These are phyloP conservation scores for Aegithalos caudatus DNA, from an alignment of 2,113 vertebrate genomes.

Conservation along the genomic window DNA sequence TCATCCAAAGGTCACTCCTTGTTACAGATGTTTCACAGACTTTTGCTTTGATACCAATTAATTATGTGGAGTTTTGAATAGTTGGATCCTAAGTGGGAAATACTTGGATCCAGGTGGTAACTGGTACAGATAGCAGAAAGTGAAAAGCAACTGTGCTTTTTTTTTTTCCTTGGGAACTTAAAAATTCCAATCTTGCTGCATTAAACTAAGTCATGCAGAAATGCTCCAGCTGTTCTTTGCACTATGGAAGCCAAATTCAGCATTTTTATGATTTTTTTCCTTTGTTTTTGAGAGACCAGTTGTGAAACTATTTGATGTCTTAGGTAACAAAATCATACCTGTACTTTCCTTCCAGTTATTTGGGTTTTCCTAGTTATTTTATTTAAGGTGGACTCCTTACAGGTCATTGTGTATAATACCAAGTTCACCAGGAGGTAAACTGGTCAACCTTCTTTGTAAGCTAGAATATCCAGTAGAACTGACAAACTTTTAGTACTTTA, in stretches of 20 bases:
- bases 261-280: background rate
- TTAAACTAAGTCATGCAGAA: slow-evolving; percentile 70
- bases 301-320: slow-evolving; percentile 27
- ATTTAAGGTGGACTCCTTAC: background rate
- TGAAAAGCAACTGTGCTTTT: slow-evolving; percentile 11
- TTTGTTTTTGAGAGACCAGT: slow-evolving; percentile 39
- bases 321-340: slow-evolving; percentile 5
- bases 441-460: background rate
- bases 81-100: slow-evolving; percentile 5
- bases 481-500: background rate
- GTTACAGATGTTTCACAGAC: background rate
- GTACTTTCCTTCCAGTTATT: background rate
- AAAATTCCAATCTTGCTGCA: slow-evolving; percentile 66
- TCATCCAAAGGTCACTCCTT: background rate
- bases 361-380: background rate
- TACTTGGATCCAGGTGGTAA: slow-evolving; percentile 20
- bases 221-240: slow-evolving; percentile 66
- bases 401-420: background rate
- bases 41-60: background rate
- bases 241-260: slow-evolving; percentile 47
- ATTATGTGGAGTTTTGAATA: background rate
- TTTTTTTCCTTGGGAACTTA: slow-evolving; percentile 55
- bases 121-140: slow-evolving; percentile 40
- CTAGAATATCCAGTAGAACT: background rate
- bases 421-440: background rate